Base-by-base conservation (phyloP, 2,888 invertebrate genomes). In the Catotricha subobsoleta region DNA sequence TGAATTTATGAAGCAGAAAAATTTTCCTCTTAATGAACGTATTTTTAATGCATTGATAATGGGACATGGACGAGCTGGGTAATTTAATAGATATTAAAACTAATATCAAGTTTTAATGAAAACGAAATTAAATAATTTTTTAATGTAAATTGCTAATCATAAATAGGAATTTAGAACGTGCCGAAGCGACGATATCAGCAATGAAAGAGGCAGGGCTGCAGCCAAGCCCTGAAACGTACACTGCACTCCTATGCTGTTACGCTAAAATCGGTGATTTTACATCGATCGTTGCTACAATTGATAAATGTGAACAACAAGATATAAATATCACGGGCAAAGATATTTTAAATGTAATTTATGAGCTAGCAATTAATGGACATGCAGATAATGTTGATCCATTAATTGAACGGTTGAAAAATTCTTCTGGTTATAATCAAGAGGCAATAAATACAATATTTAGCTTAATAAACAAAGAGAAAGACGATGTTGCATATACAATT, bases 11-110 rank as follows among this genome's bases (percentile, higher is more conserved):
- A 74, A 80, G 36, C 77, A 77, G 48, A 74, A 83, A 42, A 73
- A 72, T 45, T 60, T 86, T 51, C 79, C 84, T 0, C 76, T 90
- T 1, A 84, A 79, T 49, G 82, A 83, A 59, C 74, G 73, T 47
- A 80, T 90, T 2, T 79, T 90, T 48, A 84, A 86, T 64, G 77
- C 86, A 0, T 64, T 92, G 9, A 82, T 92, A 37, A 69, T 77
- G 58, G 91, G 91, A 5, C 86, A 91, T 60, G 76, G 84, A 0
- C 73, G 78, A 63, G 67, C 72, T 41, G 67, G 68, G 74, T 75
- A 64, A 64, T 64, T 39, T 40, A 19, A 10, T 25, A 21, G 9
- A 30, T 31, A 25, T 29, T 40, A n/a, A n/a, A n/a, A n/a, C n/a
- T n/a, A n/a, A n/a, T n/a, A n/a, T n/a, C n/a, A n/a, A n/a, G n/a